Evolutionary conservation across 2,797 vertebrate genomes (phyloP), one percentile per base, ranked within the genome.

Genomic region (Ataeniobius toweri): DNA sequence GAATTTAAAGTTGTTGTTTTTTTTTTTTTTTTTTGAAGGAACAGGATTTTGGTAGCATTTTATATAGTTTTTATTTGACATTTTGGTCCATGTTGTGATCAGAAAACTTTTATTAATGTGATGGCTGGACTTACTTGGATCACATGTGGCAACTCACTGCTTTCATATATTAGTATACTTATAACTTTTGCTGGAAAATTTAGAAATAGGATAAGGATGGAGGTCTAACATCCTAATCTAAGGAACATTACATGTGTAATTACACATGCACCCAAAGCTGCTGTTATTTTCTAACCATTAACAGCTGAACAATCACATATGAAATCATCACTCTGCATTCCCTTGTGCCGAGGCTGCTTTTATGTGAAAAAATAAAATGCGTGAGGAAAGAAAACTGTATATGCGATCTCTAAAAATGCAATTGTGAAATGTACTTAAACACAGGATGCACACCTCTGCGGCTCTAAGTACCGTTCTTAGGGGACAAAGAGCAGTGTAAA

Each of bases 391-490:
- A 63, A 65, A 5, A 20, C 24, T 72, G 50, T 75, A 69, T 24
- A 56, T n/a, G 69, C 28, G 46, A 74, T 67, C 12, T 31, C 76
- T 65, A 63, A 58, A 77, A 73, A 63, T 48, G 36, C 56, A 71
- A 74, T 28, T 56, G 76, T 75, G 48, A 76, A 77, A 74, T 56
- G 46, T 76, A 48, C 31, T 55, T n/a, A 39, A 70, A 76, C 22
- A 6, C 31, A 20, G 36, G 36, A 24, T 22, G 9, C 36, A 24
- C 63, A 36, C 9, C 8, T 22, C 8, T 22, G 8, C 20, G 63
- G 20, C 28, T 41, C 36, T 41, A 24, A 5, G 36, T 39, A 10
- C 6, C 24, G 6, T 24, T 55, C 24, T 55, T 55, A 24, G 53
- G 53, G 53, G 22, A 6, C 5, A 7, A 55, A 55, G 22, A 55